Conservation (phyloP, 1,140 invertebrate genomes). For the Cydia pomonella region DNA sequence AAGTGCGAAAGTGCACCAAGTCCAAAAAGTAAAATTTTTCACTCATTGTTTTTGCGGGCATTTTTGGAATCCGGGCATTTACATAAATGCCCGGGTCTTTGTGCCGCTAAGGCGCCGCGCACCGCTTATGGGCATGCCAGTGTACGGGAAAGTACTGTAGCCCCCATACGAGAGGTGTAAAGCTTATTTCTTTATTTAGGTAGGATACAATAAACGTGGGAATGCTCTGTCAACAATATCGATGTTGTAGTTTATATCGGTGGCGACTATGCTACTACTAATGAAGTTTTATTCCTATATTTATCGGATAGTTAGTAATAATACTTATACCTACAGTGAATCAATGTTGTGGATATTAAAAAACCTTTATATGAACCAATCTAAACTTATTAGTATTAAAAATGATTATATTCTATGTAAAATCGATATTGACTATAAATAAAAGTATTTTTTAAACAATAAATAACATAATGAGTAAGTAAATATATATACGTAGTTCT, state of each 20-base stretch:
- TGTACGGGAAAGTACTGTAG: conserved; percentile 36
- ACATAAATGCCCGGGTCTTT: conserved; percentile 72
- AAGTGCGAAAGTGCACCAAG: conserved; percentile 52
- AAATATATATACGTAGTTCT: too few relatives aligned
- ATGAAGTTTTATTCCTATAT: neutral
- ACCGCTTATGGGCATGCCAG: conserved; percentile 38
- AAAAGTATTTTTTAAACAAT: too few relatives aligned
- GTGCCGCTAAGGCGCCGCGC: conserved; percentile 66
- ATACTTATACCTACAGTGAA: too few relatives aligned
- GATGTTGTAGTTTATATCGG: neutral
- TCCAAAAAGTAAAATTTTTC: conserved; percentile 66
- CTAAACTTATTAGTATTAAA: too few relatives aligned
- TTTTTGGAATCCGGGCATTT: conserved; percentile 75
- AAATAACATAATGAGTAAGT: too few relatives aligned
- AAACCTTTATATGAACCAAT: too few relatives aligned
- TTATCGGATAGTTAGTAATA: too few relatives aligned
- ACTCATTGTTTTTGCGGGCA: conserved; percentile 68
- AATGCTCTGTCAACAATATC: neutral
- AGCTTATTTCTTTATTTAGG: conserved; percentile 25
- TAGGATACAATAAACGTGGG: conserved; percentile 6
- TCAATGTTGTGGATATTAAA: too few relatives aligned
- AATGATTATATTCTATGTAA: too few relatives aligned
- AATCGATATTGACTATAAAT: too few relatives aligned
- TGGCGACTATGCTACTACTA: neutral
- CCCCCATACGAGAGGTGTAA: conserved; percentile 34